Evolutionary conservation across 2,888 invertebrate genomes (phyloP).

Genomic region (Tineola bisselliella): DNA sequence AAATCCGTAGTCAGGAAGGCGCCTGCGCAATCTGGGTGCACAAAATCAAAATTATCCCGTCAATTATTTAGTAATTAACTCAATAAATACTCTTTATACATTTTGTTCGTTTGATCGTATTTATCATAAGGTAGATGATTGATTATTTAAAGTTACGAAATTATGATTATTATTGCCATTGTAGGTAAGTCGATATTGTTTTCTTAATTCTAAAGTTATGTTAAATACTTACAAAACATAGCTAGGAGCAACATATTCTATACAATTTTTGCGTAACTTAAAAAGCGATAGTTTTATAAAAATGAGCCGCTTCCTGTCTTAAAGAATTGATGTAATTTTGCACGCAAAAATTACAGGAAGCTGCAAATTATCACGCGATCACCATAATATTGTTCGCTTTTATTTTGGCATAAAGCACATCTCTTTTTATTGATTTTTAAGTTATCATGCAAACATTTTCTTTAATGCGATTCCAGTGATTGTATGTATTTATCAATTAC

Average conservation of each 20-base stretch:
- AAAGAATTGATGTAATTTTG: background rate
- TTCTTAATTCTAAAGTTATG: background rate
- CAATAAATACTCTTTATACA: no score
- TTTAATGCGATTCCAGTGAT: no score
- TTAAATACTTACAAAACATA: background rate
- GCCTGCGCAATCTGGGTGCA: background rate
- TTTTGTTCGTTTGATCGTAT: no score
- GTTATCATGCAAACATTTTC: background rate
- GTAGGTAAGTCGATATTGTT: background rate
- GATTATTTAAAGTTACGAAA: no score
- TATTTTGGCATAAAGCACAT: background rate
- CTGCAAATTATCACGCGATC: constrained; percentile 4
- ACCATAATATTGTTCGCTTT: background rate
- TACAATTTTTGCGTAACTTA: background rate
- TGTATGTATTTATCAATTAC: no score
- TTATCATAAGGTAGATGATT: no score
- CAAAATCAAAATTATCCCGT: background rate
- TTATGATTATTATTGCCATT: no score
- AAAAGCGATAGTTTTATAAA: background rate
- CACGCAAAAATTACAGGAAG: constrained; percentile 11
- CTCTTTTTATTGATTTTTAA: background rate
- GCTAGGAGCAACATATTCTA: background rate
- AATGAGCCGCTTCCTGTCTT: constrained; percentile 4
- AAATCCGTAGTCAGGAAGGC: background rate
- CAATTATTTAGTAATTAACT: no score